Base-by-base conservation (phyloP, 1,140 invertebrate species). In the Megathymus violae region DNA sequence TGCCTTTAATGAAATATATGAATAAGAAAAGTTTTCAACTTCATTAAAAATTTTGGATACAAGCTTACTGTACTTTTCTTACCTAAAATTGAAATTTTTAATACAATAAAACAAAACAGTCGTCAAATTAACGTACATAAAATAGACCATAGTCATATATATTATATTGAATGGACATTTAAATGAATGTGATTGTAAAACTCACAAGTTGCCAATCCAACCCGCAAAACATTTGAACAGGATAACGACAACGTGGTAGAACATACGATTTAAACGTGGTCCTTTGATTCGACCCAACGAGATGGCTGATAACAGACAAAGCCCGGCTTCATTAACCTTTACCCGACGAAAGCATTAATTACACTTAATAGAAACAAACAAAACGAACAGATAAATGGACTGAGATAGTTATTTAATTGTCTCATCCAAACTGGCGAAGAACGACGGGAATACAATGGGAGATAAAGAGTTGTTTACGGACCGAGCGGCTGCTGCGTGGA, bases 301-400 rank as follows among this genome's bases (percentile, higher is more conserved):
- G 80, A 82, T 83, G 76, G 36, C 65, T 62, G 83, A 88, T 86
- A 86, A 70, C 69, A 41, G 41, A 59, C 54, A 59, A 59, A 59
- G 63, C 67, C 43, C 62, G 64, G 63, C 79, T 80, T 80, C 81
- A 84, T 86, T 88, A 88, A 85, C 84, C 80, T 82, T 78, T 72
- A 66, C 66, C 72, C 65, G 68, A 67, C 46, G 56, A 69, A 72
- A 73, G 75, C 78, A 82, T 85, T 88, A 79, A 88, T 87, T 84
- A 88, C 77, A 59, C 64, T 72, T 79, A 86, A 87, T 80, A 82
- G 83, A 85, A 85, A 89, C 86, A 85, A 80, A 89, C 81, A 84
- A 79, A 84, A 77, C 68, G 66, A 67, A 71, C 73, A 83, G 81
- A 86, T 89, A 84, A 85, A 85, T 81, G 78, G 77, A 58, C 63